phyloP scores from a whole-genome alignment of 2,797 vertebrate species.

The Amblyopsis hoosieri region DNA sequence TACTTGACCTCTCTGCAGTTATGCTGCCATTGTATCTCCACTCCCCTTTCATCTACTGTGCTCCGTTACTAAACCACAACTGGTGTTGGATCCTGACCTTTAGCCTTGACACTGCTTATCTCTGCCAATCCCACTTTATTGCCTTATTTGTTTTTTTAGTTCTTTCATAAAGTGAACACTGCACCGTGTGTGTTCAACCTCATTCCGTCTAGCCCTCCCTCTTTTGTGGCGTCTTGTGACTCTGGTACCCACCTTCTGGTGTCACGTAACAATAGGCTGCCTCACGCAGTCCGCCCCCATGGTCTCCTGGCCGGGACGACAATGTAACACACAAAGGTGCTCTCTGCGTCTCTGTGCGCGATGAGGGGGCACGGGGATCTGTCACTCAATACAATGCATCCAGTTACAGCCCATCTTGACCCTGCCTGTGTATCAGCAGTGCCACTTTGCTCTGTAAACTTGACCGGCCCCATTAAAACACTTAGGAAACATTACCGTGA shows the following conservation, averaged over 20 bases:
- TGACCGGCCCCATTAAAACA: constrained; percentile 33
- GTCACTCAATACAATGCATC: constrained; percentile 57
- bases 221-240: constrained; percentile 69
- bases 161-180: constrained; percentile 27
- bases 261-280: constrained; percentile 73
- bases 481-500: constrained; percentile 26
- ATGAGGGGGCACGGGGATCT: constrained; percentile 56
- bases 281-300: constrained; percentile 67
- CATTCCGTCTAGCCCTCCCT: constrained; percentile 32
- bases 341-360: constrained; percentile 51
- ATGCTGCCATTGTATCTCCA: background rate
- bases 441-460: constrained; percentile 33
- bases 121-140: constrained; percentile 42
- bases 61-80: constrained; percentile 23
- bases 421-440: constrained; percentile 19
- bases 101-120: constrained; percentile 52
- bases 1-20: background rate
- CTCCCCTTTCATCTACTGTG: constrained; percentile 11
- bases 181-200: constrained; percentile 6
- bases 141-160: constrained; percentile 25
- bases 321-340: constrained; percentile 65
- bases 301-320: constrained; percentile 46
- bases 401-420: constrained; percentile 43
- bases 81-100: constrained; percentile 18
- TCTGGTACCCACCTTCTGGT: constrained; percentile 73